Conservation (phyloP, 2,888 invertebrate genomes). For the Tachystola acroxantha region DNA sequence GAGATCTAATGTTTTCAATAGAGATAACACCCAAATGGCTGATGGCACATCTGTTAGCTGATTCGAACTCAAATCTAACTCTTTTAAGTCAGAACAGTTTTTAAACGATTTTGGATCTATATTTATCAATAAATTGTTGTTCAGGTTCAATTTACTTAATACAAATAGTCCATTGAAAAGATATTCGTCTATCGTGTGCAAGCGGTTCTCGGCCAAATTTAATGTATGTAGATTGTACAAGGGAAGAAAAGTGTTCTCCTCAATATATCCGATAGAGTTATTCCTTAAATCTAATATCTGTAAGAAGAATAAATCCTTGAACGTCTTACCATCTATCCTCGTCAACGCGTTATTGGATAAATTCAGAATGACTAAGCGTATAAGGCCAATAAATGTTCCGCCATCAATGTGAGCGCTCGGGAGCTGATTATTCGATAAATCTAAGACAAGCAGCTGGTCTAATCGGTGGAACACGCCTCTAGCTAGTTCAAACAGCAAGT, state of each 20-base stretch:
- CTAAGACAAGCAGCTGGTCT: slow-evolving; percentile 90
- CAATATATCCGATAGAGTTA: slow-evolving; percentile 91
- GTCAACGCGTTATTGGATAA: slow-evolving; percentile 91
- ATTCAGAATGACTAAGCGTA: slow-evolving; percentile 91
- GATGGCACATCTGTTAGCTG: slow-evolving; percentile 88
- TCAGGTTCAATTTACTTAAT: slow-evolving; percentile 89
- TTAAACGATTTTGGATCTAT: slow-evolving; percentile 89
- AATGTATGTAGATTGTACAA: slow-evolving; percentile 93
- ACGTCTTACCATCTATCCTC: slow-evolving; percentile 89
- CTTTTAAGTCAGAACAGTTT: slow-evolving; percentile 92
- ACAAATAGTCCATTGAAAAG: slow-evolving; percentile 91
- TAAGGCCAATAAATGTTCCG: slow-evolving; percentile 90
- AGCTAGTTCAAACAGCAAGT: slow-evolving; percentile 90
- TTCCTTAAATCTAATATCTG: slow-evolving; percentile 92
- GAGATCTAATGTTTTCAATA: slow-evolving; percentile 92
- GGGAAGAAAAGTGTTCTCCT: slow-evolving; percentile 91
- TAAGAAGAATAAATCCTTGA: slow-evolving; percentile 91
- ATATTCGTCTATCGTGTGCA: slow-evolving; percentile 88
- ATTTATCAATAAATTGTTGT: slow-evolving; percentile 88
- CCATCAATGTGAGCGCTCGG: slow-evolving; percentile 91
- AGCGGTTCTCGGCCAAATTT: slow-evolving; percentile 91
- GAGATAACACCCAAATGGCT: slow-evolving; percentile 87
- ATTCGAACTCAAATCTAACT: slow-evolving; percentile 93
- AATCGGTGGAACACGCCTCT: slow-evolving; percentile 90
- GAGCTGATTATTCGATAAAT: slow-evolving; percentile 91